Evolutionary conservation across 2,797 vertebrate species (phyloP), one percentile per base, ranked within the genome.

Genomic region (Sphenodon punctatus): DNA sequence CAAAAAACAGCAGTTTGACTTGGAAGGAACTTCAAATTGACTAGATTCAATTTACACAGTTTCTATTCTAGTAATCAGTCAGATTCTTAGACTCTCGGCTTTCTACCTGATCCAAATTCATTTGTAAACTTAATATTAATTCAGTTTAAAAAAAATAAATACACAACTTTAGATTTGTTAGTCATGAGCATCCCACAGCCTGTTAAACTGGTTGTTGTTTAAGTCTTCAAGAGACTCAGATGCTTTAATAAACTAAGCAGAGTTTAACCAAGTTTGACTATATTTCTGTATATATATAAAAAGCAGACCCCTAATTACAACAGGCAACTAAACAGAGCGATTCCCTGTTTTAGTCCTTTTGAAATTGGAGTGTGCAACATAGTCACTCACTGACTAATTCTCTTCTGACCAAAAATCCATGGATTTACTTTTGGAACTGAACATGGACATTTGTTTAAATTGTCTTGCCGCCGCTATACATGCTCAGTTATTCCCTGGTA

Each of bases 81-180:
- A 59, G 66, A 38, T 38, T 85, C 69, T 75, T 39, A 75, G 68
- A 23, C 14, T 51, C 20, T 38, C 51, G 32, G n/a, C 60, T 71
- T 1, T 1, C 82, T 78, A 23, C 27, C 75, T 82, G 71, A 27
- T 67, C 65, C 74, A 70, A 67, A 70, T 68, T 41, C 65, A 51
- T 82, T 75, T 56, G 46, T 42, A 56, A 78, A 22, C 72, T 51
- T 27, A 20, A 38, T 87, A 87, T 77, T 74, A 23, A 42, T 83
- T 73, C 42, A 56, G 66, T 65, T 77, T 75, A 82, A 20, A 22
- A 74, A 60, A 55, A 49, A n/a, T 60, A 56, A 49, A 55, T 80
- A 46, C 45, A 70, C 10, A 45, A 5, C 20, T 2, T 4, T 45
- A 51, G 41, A 48, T 76, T 65, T 75, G 60, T 23, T 19, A 60